Evolutionary conservation across 37 sponge, comb jelly and placozoan species (phyloP).

Genomic region (Spongilla lacustris): DNA sequence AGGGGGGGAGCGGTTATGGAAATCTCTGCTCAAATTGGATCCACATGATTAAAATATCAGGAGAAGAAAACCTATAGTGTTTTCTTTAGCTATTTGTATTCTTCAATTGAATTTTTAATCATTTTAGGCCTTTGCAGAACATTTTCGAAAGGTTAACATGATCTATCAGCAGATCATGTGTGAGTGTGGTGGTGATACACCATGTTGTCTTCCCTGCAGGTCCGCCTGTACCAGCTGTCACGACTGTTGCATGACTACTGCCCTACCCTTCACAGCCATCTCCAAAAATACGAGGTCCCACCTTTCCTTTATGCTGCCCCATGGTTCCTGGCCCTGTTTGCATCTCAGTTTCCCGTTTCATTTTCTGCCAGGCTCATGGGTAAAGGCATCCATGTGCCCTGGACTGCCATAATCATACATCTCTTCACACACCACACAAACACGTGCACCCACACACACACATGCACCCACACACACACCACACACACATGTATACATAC

Average conservation of each 20-base stretch:
- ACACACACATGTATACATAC: too few relatives aligned
- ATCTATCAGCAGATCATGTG: too few relatives aligned
- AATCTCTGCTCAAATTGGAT: too few relatives aligned
- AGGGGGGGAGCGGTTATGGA: too few relatives aligned
- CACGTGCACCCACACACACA: too few relatives aligned
- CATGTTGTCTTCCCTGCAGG: slow-evolving; percentile 24
- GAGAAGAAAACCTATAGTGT: too few relatives aligned
- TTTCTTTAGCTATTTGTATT: too few relatives aligned
- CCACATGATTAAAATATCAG: too few relatives aligned
- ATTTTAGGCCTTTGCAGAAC: too few relatives aligned
- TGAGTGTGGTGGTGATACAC: neutral
- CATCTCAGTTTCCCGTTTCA: slow-evolving; percentile 84
- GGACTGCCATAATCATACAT: neutral
- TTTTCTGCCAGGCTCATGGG: slow-evolving; percentile 85
- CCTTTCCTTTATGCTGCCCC: slow-evolving; percentile 91
- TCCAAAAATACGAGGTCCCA: slow-evolving; percentile 66
- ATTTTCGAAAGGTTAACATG: too few relatives aligned
- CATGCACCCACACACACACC: too few relatives aligned
- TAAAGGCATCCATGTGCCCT: neutral
- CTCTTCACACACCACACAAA: neutral
- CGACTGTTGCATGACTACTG: slow-evolving; percentile 78
- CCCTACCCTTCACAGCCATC: slow-evolving; percentile 68
- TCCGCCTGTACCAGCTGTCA: slow-evolving; percentile 85
- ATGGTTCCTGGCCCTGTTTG: slow-evolving; percentile 91
- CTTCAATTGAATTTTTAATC: too few relatives aligned